phyloP scores from a whole-genome alignment of 2,888 invertebrate genomes.

The Spisula subtruncata region DNA sequence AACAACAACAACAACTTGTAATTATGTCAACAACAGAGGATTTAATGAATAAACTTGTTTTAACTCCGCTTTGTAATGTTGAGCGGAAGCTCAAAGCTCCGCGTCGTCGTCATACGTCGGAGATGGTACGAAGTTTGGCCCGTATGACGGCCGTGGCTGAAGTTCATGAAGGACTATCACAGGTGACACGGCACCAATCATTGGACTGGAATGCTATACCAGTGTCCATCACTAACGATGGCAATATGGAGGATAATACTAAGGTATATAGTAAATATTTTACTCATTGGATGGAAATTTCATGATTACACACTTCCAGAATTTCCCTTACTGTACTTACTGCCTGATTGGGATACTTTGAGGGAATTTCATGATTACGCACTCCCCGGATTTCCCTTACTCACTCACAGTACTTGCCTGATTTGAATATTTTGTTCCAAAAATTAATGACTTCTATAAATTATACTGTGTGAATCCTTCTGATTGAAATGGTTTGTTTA shows the following conservation, averaged over 20 bases:
- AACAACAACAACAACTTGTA: background rate
- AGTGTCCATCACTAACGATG: conserved; percentile 15
- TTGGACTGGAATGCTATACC: conserved; percentile 44
- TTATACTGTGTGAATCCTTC: too few relatives aligned
- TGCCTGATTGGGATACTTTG: too few relatives aligned
- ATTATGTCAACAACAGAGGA: conserved; percentile 73
- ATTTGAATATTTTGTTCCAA: too few relatives aligned
- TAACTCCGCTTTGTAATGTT: conserved; percentile 67
- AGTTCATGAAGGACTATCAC: background rate
- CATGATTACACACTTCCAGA: too few relatives aligned
- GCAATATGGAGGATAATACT: background rate
- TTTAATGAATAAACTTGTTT: conserved; percentile 65
- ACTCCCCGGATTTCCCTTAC: too few relatives aligned
- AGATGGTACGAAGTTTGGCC: conserved; percentile 57
- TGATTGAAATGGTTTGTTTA: too few relatives aligned
- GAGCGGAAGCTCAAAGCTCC: conserved; percentile 56
- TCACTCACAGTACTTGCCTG: too few relatives aligned
- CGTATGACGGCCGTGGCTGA: conserved; percentile 26
- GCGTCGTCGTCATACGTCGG: conserved; percentile 56
- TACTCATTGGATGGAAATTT: background rate
- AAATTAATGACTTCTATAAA: too few relatives aligned
- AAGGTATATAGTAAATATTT: conserved; percentile 22
- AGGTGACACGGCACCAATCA: conserved; percentile 48
- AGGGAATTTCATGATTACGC: too few relatives aligned
- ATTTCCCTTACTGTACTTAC: too few relatives aligned